These are phyloP conservation scores for Galaxea fascicularis DNA, from an alignment of 92 coral and sea anemone species.

Conservation along the genomic window DNA sequence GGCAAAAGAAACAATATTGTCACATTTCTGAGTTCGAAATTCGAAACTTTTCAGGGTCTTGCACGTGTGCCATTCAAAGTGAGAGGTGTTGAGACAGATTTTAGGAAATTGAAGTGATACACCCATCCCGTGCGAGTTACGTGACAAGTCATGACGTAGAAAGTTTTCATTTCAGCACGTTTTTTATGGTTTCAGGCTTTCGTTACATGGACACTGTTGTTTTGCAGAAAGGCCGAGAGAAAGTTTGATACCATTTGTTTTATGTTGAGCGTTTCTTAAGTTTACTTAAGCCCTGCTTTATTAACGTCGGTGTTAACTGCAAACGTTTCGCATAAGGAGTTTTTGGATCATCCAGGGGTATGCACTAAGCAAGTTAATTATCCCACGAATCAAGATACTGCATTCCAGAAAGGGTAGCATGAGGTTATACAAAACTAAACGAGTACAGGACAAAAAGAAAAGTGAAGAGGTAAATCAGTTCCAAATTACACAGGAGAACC, in stretches of 20 bases:
- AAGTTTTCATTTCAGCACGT: conserved; percentile 7
- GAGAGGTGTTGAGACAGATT: not conserved
- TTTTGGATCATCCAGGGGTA: not conserved
- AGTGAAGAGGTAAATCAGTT: not conserved
- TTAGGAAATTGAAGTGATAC: not conserved
- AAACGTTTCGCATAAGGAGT: not conserved
- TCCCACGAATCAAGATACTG: not conserved
- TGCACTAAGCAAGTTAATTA: not conserved
- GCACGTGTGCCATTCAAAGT: not conserved
- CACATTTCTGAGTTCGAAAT: not conserved
- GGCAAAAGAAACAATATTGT: too few relatives aligned
- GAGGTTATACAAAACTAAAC: too few relatives aligned
- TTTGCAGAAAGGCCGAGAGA: too few relatives aligned
- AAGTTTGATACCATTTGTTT: too few relatives aligned
- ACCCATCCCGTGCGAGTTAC: not conserved
- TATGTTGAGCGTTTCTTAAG: too few relatives aligned
- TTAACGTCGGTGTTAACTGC: not conserved
- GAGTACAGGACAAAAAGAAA: not conserved
- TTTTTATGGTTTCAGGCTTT: not conserved
- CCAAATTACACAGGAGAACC: not conserved
- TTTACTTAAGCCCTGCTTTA: not conserved
- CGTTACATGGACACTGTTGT: not conserved
- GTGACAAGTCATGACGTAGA: not conserved
- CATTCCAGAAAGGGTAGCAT: not conserved
- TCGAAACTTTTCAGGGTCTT: not conserved